phyloP scores from a whole-genome alignment of 2,888 invertebrate genomes.

The Noctua janthina region DNA sequence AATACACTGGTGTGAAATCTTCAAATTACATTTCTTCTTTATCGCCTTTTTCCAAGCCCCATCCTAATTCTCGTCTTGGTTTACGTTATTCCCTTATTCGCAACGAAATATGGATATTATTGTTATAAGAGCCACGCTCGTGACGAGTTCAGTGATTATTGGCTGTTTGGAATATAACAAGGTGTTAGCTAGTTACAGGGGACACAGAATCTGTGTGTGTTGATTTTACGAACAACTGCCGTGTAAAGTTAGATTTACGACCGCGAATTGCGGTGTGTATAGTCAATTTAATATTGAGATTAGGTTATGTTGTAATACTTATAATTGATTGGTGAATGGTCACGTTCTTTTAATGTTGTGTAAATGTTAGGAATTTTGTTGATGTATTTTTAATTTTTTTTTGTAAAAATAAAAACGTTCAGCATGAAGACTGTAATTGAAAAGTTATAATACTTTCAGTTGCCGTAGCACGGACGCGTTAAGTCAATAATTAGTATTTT shows the following conservation, averaged over 20 bases:
- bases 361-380: slow-evolving; percentile 1
- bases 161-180: slow-evolving; percentile 66
- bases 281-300: slow-evolving; percentile 55
- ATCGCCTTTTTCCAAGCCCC: slow-evolving; percentile 74
- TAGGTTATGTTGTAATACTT: slow-evolving; percentile 16
- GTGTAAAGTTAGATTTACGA: slow-evolving; percentile 41
- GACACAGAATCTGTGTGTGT: slow-evolving; percentile 53
- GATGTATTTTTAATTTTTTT: not conserved
- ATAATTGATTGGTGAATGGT: slow-evolving; percentile 40
- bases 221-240: slow-evolving; percentile 64
- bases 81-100: slow-evolving; percentile 87
- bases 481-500: not conserved
- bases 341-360: slow-evolving; percentile 11
- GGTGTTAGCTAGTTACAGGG: slow-evolving; percentile 58
- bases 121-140: slow-evolving; percentile 84
- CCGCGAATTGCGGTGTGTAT: slow-evolving; percentile 20
- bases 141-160: slow-evolving; percentile 76
- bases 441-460: not conserved
- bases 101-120: slow-evolving; percentile 88
- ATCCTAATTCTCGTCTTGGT: slow-evolving; percentile 82
- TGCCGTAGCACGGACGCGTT: not conserved
- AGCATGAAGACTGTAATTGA: not conserved
- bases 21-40: not conserved
- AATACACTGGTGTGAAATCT: not conserved
- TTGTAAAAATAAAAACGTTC: not conserved